Percentiles rank a stretch among this genome's conserved stretches.
Evolutionary conservation across 30 jellyfish, hydroid and myxozoan genomes (phyloP).

Genomic region (Sanderia malayensis): DNA sequence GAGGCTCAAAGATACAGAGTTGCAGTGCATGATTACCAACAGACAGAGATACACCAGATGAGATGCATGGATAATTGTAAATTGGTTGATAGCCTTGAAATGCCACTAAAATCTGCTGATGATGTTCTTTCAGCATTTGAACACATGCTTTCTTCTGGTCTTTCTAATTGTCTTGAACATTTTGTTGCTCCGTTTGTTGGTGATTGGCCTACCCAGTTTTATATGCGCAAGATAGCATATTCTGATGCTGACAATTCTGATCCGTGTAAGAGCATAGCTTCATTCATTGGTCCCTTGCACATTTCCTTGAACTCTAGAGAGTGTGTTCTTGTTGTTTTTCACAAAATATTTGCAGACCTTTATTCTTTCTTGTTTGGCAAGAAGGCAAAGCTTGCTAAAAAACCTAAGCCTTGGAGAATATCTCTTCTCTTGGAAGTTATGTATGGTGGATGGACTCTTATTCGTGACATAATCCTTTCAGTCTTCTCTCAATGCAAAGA

Average conservation of each 20-base stretch:
- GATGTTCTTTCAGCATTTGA: conserved; percentile 5
- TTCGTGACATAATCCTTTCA: no score
- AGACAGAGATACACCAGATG: conserved; percentile 10
- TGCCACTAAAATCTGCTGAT: conserved; percentile 25
- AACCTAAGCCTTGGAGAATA: conserved; percentile 37
- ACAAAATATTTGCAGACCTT: conserved; percentile 10
- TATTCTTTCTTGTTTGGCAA: conserved; percentile 16
- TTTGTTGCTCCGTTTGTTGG: conserved; percentile 1
- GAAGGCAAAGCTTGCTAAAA: conserved; percentile 1
- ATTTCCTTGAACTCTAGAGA: conserved; percentile 24
- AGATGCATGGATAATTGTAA: conserved; percentile 8
- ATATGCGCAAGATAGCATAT: conserved; percentile 14
- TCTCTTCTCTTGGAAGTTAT: no score
- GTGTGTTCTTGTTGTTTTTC: conserved; percentile 2
- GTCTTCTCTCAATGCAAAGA: conserved; percentile 30
- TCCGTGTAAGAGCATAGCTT: background rate
- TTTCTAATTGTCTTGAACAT: conserved; percentile 4
- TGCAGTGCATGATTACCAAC: conserved; percentile 4
- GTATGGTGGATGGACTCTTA: no score
- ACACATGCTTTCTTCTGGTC: conserved; percentile 3
- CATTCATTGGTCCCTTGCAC: conserved; percentile 26
- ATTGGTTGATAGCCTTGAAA: background rate
- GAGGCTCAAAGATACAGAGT: conserved; percentile 4
- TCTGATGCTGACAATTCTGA: background rate
- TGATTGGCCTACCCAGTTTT: conserved; percentile 28